These are phyloP conservation scores for Bettongia penicillata DNA, from an alignment of 2,113 vertebrate genomes.

Conservation along the genomic window DNA sequence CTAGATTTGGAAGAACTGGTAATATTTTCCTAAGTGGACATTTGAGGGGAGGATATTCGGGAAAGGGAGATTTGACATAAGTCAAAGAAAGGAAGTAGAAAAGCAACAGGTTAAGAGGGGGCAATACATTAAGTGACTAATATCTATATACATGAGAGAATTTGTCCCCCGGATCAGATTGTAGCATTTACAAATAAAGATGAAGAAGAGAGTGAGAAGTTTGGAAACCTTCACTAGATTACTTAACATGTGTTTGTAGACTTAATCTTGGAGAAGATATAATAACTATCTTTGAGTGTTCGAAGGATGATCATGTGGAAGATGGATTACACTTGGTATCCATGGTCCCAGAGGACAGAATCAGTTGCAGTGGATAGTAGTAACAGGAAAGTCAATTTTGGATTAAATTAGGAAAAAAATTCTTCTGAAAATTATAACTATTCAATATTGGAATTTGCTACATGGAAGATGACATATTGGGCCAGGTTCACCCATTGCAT, in stretches of 20 bases:
- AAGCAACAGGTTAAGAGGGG: not conserved
- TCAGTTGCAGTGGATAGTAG: not conserved
- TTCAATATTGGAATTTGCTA: not conserved
- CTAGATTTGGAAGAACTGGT: not conserved
- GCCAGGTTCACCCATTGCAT: no score
- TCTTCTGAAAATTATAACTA: not conserved
- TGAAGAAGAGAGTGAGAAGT: not conserved
- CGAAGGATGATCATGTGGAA: not conserved
- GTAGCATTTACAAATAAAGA: not conserved
- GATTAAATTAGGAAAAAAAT: not conserved
- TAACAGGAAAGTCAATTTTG: not conserved
- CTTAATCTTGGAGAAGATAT: not conserved
- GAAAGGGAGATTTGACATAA: not conserved
- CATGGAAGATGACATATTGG: not conserved
- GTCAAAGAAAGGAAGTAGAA: not conserved
- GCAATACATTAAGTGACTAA: not conserved
- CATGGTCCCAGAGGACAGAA: not conserved
- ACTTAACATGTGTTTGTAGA: not conserved
- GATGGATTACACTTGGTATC: not conserved
- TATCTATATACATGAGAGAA: not conserved
- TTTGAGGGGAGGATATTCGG: not conserved
- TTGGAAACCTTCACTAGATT: not conserved
- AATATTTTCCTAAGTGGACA: not conserved
- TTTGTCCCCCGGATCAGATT: not conserved
- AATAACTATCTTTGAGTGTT: not conserved